Evolutionary conservation across 2,113 vertebrate species (phyloP), one percentile per base, ranked within the genome.

Genomic region (Malurus elegans): DNA sequence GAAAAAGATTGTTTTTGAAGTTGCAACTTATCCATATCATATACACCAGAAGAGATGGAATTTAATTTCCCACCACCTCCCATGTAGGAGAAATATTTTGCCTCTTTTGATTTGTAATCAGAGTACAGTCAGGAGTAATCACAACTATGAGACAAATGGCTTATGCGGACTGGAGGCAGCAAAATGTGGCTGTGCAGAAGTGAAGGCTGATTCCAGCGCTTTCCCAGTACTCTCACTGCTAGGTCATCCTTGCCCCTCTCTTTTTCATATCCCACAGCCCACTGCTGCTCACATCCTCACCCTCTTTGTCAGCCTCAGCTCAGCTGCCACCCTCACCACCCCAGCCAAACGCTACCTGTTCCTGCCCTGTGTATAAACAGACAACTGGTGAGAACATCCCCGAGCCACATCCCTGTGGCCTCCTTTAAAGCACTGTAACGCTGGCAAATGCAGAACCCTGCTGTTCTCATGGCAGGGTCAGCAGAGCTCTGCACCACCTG

Each of bases 141-240:
- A 28, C 6, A 32, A 2, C 8, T 9, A 3, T 1, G 1, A 76
- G 31, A 12, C 12, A 29, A 50, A 45, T 1, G 2, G 14, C 10
- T 84, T 45, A 5, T 25, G 45, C 1, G 1, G 11, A 5, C 45
- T 38, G 4, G 25, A 57, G 18, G 17, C 9, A 29, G 58, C 28
- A 80, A 45, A 54, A 19, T 0, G 0, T 4, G 19, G 8, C 25
- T 73, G 19, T 8, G 45, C 34, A 28, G 10, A 62, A 62, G 4
- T 8, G 29, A 71, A 66, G 26, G 25, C 0, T 0, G 3, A 6
- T 70, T 14, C 11, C 48, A 32, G 21, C 0, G 0, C 29, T 71
- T 90, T 82, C 25, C 56, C 29, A 20, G 34, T 20, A 81, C 34
- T 62, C 23, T 54, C 4, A 2, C 8, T 54, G 16, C 24, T 8